Base-by-base conservation (phyloP, 92 coral and sea anemone species). In the Nematostella vectensis region DNA sequence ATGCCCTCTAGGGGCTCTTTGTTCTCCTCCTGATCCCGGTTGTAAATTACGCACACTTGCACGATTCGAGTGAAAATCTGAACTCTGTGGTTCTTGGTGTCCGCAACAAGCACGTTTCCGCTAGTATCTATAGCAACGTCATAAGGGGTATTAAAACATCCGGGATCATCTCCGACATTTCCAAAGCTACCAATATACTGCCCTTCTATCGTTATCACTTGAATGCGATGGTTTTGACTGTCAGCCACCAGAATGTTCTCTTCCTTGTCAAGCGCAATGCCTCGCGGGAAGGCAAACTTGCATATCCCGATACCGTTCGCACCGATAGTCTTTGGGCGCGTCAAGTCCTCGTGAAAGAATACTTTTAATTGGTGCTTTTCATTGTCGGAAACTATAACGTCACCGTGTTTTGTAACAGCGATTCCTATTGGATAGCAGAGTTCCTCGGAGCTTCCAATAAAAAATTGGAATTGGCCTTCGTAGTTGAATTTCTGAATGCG, bases 211-310 rank as follows among this genome's bases (percentile, higher is more conserved):
- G 80, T 68, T 25, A 89, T 53, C 29, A 78, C 85, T 23, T 89
- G 95, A 37, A 85, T 85, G 44, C 94, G 80, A 63, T 89, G 97
- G 48, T 86, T 89, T 48, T 70, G 95, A 29, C 95, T 86, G 45
- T 89, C 97, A 4, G 95, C 95, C 1, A 89, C 87, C 17, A 89
- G 51, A 42, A 81, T 67, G 48, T 89, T 89, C 47, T 78, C 78
- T 26, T 77, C 59, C 0, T 63, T 78, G 57, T 89, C 95, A 10
- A 86, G 54, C 15, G 95, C 74, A 3, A 89, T 61, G 30, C 97
- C 97, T 55, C 95, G 76, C 21, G 97, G 97, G 69, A 59, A 67
- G 17, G 75, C 50, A 43, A 89, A 89, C 60, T 85, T 85, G 13
- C 95, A 82, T n/a, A 62, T 50, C 21, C 97, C 97, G 11, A 85